phyloP scores from a whole-genome alignment of 1,140 invertebrate genomes.

The Panagrolaimus sp. region DNA sequence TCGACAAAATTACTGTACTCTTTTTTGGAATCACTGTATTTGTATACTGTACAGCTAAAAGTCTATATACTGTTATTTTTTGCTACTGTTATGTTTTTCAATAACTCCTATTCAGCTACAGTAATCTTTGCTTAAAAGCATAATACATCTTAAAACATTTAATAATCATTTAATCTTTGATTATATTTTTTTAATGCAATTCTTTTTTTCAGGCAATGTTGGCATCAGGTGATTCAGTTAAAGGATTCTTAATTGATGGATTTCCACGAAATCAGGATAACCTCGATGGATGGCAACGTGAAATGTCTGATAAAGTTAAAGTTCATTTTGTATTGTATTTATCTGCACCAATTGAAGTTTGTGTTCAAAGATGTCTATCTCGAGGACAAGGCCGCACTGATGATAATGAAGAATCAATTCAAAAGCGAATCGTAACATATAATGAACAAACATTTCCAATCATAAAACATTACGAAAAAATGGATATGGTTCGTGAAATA shows the following conservation, averaged over 20 bases:
- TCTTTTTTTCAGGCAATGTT: conserved; percentile 71
- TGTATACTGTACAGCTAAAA: no score
- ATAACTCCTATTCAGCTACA: no score
- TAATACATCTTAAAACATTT: no score
- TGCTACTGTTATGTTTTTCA: no score
- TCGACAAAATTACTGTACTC: no score
- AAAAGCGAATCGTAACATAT: conserved; percentile 82
- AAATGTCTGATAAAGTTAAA: conserved; percentile 77
- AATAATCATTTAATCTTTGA: no score
- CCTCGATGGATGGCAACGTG: conserved; percentile 83
- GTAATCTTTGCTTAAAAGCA: no score
- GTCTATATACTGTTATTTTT: no score
- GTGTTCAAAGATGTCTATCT: conserved; percentile 75
- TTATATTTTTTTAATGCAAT: no score
- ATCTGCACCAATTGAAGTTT: conserved; percentile 78
- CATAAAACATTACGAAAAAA: conserved; percentile 74
- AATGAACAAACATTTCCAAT: conserved; percentile 85
- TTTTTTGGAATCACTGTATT: no score
- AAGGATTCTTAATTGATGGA: conserved; percentile 92
- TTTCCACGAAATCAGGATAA: conserved; percentile 97
- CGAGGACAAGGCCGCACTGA: conserved; percentile 87
- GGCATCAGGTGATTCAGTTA: conserved; percentile 64
- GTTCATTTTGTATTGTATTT: conserved; percentile 87
- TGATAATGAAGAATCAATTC: conserved; percentile 84
- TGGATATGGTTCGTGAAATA: conserved; percentile 72